phyloP scores from a whole-genome alignment of 2,888 invertebrate species.

The Nemotelus pantherinus region DNA sequence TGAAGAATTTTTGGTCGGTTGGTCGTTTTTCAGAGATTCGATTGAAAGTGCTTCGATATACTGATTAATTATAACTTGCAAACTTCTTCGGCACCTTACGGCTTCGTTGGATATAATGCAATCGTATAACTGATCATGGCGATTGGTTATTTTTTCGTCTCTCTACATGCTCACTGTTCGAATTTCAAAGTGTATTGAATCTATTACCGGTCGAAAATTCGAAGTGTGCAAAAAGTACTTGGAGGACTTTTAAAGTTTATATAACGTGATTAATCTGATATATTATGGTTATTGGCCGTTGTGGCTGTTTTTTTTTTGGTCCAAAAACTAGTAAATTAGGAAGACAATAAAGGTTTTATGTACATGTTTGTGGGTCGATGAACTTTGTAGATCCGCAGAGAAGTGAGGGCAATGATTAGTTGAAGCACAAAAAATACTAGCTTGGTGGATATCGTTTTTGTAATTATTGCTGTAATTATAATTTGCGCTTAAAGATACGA shows the following conservation, averaged over 20 bases:
- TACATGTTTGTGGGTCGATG: too few relatives aligned
- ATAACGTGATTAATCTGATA: conserved; percentile 25
- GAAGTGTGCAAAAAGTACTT: conserved; percentile 3
- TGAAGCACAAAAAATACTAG: too few relatives aligned
- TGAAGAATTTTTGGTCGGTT: too few relatives aligned
- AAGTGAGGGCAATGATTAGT: too few relatives aligned
- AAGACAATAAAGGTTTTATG: too few relatives aligned
- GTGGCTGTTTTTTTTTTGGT: too few relatives aligned
- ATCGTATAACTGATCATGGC: conserved; percentile 12
- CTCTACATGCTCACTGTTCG: not conserved
- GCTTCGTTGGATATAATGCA: conserved; percentile 4
- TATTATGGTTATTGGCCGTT: not conserved
- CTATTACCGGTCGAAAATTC: not conserved
- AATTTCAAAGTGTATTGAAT: not conserved
- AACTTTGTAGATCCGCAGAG: too few relatives aligned
- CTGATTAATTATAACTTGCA: conserved; percentile 17
- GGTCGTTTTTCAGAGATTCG: too few relatives aligned
- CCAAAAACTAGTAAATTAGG: too few relatives aligned
- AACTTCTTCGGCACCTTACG: not conserved
- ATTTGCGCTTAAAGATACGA: too few relatives aligned
- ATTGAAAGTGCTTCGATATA: not conserved
- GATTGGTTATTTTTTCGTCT: not conserved
- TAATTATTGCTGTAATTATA: too few relatives aligned
- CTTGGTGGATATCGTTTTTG: too few relatives aligned
- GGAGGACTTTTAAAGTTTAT: conserved; percentile 8